phyloP scores from a whole-genome alignment of 2,888 invertebrate species.

The Dasysyrphus tricinctus region DNA sequence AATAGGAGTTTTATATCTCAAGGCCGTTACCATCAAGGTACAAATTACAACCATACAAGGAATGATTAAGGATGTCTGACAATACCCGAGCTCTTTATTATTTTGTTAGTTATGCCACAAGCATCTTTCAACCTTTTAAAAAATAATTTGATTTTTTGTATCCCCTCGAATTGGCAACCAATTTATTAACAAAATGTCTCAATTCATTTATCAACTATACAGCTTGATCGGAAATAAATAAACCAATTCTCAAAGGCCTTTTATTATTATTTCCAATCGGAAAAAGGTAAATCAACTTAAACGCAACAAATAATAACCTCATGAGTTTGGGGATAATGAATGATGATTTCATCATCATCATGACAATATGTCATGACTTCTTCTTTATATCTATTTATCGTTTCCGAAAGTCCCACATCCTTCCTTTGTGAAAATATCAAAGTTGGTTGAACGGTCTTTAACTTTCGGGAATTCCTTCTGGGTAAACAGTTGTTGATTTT shows the following conservation, averaged over 20 bases:
- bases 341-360: slow-evolving; percentile 10
- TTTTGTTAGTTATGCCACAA: not conserved
- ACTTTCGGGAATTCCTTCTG: not conserved
- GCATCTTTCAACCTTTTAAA: not conserved
- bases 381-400: not conserved
- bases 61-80: too few species aligned
- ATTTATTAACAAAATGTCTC: slow-evolving; percentile 5
- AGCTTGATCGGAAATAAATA: slow-evolving; percentile 1
- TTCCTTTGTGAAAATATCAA: slow-evolving; percentile 6
- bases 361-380: slow-evolving; percentile 26
- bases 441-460: not conserved
- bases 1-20: too few species aligned
- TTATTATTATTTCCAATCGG: not conserved
- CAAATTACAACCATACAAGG: too few species aligned
- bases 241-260: not conserved
- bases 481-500: slow-evolving; percentile 1
- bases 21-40: too few species aligned
- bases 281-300: slow-evolving; percentile 17
- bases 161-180: not conserved
- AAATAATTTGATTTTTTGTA: not conserved
- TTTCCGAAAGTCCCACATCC: not conserved
- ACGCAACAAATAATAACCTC: slow-evolving; percentile 9
- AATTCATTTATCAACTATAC: slow-evolving; percentile 19
- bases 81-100: too few species aligned
- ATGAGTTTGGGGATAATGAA: not conserved